Conservation (phyloP, 92 coral and sea anemone species). For the Desmophyllum pertusum region DNA sequence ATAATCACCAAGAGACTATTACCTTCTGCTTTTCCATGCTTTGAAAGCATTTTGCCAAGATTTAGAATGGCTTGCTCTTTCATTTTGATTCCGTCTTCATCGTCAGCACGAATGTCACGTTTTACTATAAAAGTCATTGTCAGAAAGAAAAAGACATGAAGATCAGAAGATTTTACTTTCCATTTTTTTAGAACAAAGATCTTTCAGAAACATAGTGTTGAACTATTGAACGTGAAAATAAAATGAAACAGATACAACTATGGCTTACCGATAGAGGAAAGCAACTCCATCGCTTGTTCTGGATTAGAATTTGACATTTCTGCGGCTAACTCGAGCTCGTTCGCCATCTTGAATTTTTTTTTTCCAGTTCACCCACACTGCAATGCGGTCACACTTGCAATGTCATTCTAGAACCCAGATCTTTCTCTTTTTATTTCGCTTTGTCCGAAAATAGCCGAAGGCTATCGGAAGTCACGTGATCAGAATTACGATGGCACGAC, state of each 20-base stretch:
- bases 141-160: neutral
- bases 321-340: conserved; percentile 82
- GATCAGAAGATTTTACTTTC: neutral
- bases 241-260: neutral
- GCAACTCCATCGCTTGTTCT: conserved; percentile 89
- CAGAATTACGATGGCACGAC: conserved; percentile 8
- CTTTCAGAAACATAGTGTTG: neutral
- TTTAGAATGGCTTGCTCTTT: conserved; percentile 93
- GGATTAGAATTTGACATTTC: conserved; percentile 84
- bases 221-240: neutral
- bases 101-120: conserved; percentile 62
- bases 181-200: neutral
- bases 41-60: conserved; percentile 84
- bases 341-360: conserved; percentile 85
- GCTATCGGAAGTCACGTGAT: conserved; percentile 17
- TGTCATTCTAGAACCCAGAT: conserved; percentile 31
- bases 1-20: neutral
- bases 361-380: conserved; percentile 11
- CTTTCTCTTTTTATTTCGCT: neutral
- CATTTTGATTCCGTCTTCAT: conserved; percentile 88
- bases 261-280: conserved; percentile 82
- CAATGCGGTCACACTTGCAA: conserved; percentile 13
- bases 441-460: conserved; percentile 21
- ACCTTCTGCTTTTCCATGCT: conserved; percentile 93
- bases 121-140: conserved; percentile 84